Conservation (phyloP, 1,140 invertebrate species). For the Lycorma delicatula region DNA sequence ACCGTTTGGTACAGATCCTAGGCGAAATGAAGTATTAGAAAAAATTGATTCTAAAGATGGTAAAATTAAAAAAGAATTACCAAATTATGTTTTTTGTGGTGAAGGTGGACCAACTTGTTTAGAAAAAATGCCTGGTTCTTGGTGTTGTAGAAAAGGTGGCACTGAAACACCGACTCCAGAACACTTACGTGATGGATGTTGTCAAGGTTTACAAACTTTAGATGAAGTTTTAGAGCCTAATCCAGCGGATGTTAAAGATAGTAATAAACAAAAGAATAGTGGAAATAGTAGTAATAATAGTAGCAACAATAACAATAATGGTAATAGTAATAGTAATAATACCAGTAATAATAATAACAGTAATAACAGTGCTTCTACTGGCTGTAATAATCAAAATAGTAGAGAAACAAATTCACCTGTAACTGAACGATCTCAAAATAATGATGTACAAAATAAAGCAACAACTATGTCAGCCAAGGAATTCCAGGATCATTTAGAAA, state of each 20-base stretch:
- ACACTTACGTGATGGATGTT: slow-evolving; percentile 60
- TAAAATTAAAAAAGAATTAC: slow-evolving; percentile 21
- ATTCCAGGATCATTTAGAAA: slow-evolving; percentile 20
- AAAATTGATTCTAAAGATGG: slow-evolving; percentile 14
- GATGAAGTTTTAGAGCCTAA: slow-evolving; percentile 52
- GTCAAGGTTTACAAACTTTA: slow-evolving; percentile 49
- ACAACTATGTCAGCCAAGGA: slow-evolving; percentile 16
- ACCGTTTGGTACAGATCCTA: slow-evolving; percentile 26
- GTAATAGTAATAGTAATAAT: no score
- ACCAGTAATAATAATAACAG: no score
- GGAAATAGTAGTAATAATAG: no score
- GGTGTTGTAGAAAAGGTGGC: slow-evolving; percentile 57
- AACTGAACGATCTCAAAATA: no score
- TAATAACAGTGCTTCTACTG: no score
- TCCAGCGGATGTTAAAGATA: slow-evolving; percentile 6
- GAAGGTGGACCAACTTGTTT: slow-evolving; percentile 54
- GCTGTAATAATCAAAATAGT: no score
- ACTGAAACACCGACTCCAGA: slow-evolving; percentile 57
- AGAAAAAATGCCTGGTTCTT: slow-evolving; percentile 49
- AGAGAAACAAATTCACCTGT: neutral
- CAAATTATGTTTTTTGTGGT: slow-evolving; percentile 48
- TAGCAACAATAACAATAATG: no score
- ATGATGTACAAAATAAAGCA: no score
- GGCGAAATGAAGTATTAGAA: slow-evolving; percentile 9
- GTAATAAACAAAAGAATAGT: slow-evolving; percentile 28